A percentile compares a stretch with the other conserved stretches of the same genome.
Evolutionary conservation across 2,888 invertebrate species (phyloP).

Genomic region (Tipula vernalis): DNA sequence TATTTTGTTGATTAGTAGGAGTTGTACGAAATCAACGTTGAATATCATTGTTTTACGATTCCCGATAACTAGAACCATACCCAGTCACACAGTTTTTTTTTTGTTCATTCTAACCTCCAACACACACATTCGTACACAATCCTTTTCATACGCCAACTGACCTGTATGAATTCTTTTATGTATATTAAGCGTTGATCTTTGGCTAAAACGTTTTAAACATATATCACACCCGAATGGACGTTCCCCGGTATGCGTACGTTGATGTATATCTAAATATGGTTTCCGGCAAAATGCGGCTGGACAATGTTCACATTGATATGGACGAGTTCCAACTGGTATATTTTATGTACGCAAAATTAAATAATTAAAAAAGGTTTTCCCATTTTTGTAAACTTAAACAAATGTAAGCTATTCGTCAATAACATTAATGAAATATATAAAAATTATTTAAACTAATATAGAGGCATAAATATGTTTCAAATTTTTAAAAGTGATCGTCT

Average conservation of each 20-base stretch:
- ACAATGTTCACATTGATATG: constrained; percentile 44
- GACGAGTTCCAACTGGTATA: constrained; percentile 25
- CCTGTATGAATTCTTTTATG: constrained; percentile 67
- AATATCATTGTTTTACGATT: background rate
- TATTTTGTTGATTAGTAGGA: too few species aligned
- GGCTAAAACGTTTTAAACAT: constrained; percentile 67
- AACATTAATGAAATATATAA: background rate
- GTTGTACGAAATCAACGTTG: background rate
- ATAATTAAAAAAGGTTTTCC: background rate
- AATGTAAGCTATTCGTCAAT: background rate
- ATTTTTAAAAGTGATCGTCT: background rate
- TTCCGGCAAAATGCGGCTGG: constrained; percentile 48
- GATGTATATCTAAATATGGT: constrained; percentile 51
- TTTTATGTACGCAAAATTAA: background rate
- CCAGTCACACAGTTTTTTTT: background rate
- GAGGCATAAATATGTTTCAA: background rate
- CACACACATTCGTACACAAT: background rate
- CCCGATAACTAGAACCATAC: background rate
- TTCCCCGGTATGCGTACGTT: constrained; percentile 45
- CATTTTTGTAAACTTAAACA: background rate
- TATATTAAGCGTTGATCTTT: constrained; percentile 69
- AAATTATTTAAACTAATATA: background rate
- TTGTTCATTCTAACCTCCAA: background rate
- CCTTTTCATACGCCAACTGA: constrained; percentile 19
- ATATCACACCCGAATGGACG: constrained; percentile 55